Base-by-base conservation (phyloP, 2,797 vertebrate species). In the Muraenolepis orangiensis region DNA sequence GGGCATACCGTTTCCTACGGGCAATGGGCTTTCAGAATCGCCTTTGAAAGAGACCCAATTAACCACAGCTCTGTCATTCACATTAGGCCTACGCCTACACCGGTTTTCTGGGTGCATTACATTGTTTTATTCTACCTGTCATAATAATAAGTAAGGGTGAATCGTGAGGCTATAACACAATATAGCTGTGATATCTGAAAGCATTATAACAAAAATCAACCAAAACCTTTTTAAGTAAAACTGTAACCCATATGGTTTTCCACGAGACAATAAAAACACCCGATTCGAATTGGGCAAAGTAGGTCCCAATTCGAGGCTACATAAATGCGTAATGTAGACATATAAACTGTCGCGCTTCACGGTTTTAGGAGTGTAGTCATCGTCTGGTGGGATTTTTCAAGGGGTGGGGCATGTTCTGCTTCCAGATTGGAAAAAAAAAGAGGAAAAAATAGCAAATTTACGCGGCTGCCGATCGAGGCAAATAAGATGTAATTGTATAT, bases 401-500 rank as follows among this genome's bases (percentile, higher is more conserved):
- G 92, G 92, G 94, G 94, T 91, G 93, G 92, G 92, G 92, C 93
- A 85, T 89, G 81, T 85, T 86, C 80, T 81, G 86, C 84, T 89
- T 86, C 85, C 86, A 84, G 80, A 86, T 84, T 80, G 79, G 86
- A 89, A 87, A 89, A 75, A 26, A 83, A 81, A 71, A 66, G n/a
- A 67, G 16, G 20, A 14, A 18, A 73, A 42, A 34, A 92, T 90
- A 77, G 81, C 85, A 76, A 91, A 92, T 82, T 91, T 89, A 82
- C 36, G 78, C 87, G 77, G 83, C 78, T 71, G 75, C 71, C 64
- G n/a, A n/a, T n/a, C n/a, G 38, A 85, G 82, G 91, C 81, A 85
- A 87, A 80, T 80, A 85, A 80, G 73, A 69, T 31, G 74, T 18
- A 74, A 80, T 85, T 73, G 78, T 72, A 76, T 46, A 36, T 13